Evolutionary conservation across 1,140 invertebrate genomes (phyloP).

Genomic region (Argopecten irradians): DNA sequence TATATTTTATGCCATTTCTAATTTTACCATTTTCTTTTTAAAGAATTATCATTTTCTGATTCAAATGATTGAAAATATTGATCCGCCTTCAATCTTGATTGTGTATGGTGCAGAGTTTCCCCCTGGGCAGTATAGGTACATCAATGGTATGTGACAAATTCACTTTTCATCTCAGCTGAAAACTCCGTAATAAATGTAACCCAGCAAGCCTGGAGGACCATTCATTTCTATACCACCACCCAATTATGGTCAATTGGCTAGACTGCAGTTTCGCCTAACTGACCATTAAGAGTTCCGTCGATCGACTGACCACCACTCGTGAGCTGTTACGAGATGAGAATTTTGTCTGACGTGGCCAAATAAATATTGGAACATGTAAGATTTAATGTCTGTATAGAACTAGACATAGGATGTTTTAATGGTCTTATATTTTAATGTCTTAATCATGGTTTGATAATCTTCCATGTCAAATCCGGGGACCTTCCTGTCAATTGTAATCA

Average conservation of each 20-base stretch:
- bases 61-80: too few relatives aligned
- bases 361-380: neutral
- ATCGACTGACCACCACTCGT: slow-evolving; percentile 7
- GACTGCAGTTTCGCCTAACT: neutral
- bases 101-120: neutral
- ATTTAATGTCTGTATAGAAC: neutral
- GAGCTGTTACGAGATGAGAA: neutral
- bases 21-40: neutral
- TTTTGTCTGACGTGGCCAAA: neutral
- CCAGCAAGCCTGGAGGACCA: neutral
- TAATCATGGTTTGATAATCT: neutral
- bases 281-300: neutral
- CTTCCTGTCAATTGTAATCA: neutral
- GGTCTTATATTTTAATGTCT: neutral
- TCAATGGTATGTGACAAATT: neutral
- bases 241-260: slow-evolving; percentile 21
- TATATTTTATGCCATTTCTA: neutral
- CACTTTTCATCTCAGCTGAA: neutral
- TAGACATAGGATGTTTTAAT: neutral
- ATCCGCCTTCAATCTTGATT: too few relatives aligned
- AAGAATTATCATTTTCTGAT: neutral
- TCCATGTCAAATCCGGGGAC: neutral
- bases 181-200: neutral
- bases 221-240: neutral
- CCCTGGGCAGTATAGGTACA: neutral